Base-by-base conservation (phyloP, 2,113 vertebrate species). In the Morphnarchus princeps region DNA sequence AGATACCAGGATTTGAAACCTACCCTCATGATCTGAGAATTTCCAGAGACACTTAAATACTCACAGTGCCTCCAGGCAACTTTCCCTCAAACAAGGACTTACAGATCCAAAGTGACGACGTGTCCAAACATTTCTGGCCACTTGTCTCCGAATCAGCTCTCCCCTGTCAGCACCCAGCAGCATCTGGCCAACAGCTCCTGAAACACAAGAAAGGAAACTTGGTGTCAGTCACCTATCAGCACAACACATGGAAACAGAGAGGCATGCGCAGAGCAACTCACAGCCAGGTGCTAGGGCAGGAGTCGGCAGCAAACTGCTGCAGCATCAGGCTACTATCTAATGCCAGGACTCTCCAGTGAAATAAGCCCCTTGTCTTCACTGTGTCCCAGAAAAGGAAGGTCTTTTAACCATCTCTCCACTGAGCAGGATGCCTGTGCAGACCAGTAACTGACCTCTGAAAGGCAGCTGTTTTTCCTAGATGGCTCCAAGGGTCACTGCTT, bases 201-300 rank as follows among this genome's bases (percentile, higher is more conserved):
- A 98, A 98, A 98, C 87, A 67, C 28, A 97, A 98, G 98, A 98
- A 97, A 94, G 94, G 93, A 94, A 97, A 97, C 94, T 93, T 58
- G 88, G 63, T 94, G 91, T 97, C 97, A 97, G 95, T 82, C 71
- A 61, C 95, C 82, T 91, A 89, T 96, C 95, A 89, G 84, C 71
- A 92, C 52, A 90, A 93, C 80, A 87, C 66, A 83, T 11, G 69
- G 74, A 87, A 94, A 91, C 50, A 95, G 74, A 43, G 52, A 93
- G 84, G 83, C 96, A 83, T 22, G 55, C 77, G 40, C 76, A 79
- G 47, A 88, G 49, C 49, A 93, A 59, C 34, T 26, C 62, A 77
- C 1, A 2, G n/a, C 73, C 40, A 79, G 50, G 72, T 76, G 66
- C 59, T 88, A 92, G 50, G 26, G 43, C 38, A 87, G 50, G 15